phyloP scores from a whole-genome alignment of 2,113 vertebrate genomes.

The Phaethornis superciliosus region DNA sequence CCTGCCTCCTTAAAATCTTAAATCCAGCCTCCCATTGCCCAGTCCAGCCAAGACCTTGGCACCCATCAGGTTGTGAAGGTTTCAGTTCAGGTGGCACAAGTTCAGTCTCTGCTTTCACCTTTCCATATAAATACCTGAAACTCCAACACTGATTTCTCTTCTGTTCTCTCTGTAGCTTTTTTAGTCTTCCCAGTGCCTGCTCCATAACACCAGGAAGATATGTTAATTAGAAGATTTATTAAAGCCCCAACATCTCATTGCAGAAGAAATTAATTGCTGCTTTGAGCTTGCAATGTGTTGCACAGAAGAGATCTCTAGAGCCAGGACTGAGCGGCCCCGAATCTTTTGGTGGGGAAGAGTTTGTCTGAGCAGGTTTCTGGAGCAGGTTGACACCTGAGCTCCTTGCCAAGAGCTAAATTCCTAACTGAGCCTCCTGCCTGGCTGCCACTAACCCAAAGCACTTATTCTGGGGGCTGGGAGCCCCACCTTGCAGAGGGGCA shows the following conservation, averaged over 20 bases:
- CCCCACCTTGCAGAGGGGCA: neutral
- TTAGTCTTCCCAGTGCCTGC: slow-evolving; percentile 86
- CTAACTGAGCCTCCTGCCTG: slow-evolving; percentile 25
- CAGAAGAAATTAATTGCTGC: slow-evolving; percentile 70
- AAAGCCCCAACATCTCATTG: slow-evolving; percentile 61
- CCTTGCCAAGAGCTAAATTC: neutral
- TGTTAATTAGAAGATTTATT: slow-evolving; percentile 87
- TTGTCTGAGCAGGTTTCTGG: slow-evolving; percentile 36
- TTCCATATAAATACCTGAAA: neutral
- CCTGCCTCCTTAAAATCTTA: neutral
- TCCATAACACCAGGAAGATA: slow-evolving; percentile 86
- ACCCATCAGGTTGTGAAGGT: neutral
- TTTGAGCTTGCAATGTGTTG: slow-evolving; percentile 57
- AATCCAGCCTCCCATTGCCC: neutral
- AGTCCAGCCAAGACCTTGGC: neutral
- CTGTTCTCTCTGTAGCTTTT: slow-evolving; percentile 85
- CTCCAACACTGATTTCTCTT: slow-evolving; percentile 65
- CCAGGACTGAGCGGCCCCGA: slow-evolving; percentile 32
- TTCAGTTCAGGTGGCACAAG: neutral
- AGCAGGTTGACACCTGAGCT: slow-evolving; percentile 5
- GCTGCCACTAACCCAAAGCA: slow-evolving; percentile 16
- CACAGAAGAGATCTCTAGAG: slow-evolving; percentile 59
- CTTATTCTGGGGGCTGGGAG: neutral
- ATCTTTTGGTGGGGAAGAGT: neutral
- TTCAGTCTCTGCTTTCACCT: neutral